Percentiles rank a stretch among this genome's conserved stretches.
These are phyloP conservation scores for Drosophila prosaltans DNA, from an alignment of 1,140 invertebrate species.

Conservation along the genomic window DNA sequence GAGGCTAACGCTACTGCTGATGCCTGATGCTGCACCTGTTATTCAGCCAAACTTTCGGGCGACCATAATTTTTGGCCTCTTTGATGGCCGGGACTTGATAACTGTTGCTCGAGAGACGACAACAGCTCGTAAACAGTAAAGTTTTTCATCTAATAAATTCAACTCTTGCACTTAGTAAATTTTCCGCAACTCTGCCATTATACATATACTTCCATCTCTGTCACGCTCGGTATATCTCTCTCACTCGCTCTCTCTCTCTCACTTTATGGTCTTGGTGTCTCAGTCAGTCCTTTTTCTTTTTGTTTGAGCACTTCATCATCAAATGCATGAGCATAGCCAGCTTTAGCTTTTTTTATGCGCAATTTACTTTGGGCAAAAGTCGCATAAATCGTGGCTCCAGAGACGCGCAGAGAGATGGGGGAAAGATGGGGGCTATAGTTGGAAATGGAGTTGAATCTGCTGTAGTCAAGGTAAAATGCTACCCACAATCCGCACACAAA, in stretches of 20 bases:
- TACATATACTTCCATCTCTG: not conserved
- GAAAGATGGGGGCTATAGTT: constrained; percentile 22
- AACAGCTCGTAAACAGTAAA: constrained; percentile 78
- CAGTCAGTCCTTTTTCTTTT: constrained; percentile 49
- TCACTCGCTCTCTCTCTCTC: constrained; percentile 15
- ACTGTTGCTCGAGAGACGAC: constrained; percentile 50
- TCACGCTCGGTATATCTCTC: constrained; percentile 30
- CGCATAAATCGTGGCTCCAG: constrained; percentile 70
- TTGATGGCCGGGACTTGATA: constrained; percentile 69
- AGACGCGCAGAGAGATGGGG: constrained; percentile 25
- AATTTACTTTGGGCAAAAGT: constrained; percentile 80
- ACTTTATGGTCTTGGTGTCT: not conserved
- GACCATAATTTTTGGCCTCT: constrained; percentile 68
- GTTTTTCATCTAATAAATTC: constrained; percentile 78
- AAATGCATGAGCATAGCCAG: constrained; percentile 61
- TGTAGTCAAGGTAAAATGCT: constrained; percentile 72
- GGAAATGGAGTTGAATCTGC: constrained; percentile 22
- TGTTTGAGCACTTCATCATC: constrained; percentile 77
- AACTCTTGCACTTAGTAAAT: constrained; percentile 79
- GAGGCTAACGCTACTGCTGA: constrained; percentile 43
- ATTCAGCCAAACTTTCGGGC: constrained; percentile 30
- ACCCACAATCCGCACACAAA: constrained; percentile 78
- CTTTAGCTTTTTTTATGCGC: constrained; percentile 69
- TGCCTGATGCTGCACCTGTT: constrained; percentile 65
- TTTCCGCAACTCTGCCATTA: constrained; percentile 40